These are phyloP conservation scores for Bos javanicus DNA, from an alignment of 2,113 vertebrate species.

Conservation along the genomic window DNA sequence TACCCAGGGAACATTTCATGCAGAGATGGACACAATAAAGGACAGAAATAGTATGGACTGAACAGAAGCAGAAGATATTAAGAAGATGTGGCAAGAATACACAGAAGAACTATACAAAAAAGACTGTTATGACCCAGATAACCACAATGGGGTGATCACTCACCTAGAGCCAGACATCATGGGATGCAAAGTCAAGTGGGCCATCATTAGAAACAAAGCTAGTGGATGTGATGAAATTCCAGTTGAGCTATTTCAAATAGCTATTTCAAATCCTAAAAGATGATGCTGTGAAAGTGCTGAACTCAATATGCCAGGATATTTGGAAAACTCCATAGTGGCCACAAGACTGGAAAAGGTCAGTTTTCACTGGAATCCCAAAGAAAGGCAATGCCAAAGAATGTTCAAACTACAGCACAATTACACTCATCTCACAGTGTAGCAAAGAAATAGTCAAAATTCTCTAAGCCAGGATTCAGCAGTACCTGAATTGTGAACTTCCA, in stretches of 20 bases:
- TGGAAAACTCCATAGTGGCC: not conserved
- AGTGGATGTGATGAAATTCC: not conserved
- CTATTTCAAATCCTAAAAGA: not conserved
- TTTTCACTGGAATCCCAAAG: not conserved
- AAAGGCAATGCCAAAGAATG: not conserved
- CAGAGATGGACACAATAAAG: not conserved
- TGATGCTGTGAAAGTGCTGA: not conserved
- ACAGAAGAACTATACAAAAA: not conserved
- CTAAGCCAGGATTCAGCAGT: not conserved
- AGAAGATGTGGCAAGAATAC: not conserved
- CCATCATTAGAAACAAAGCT: not conserved
- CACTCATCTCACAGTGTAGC: not conserved
- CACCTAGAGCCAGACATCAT: not conserved
- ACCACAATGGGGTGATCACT: not conserved
- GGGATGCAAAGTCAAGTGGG: not conserved
- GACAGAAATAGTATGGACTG: not conserved
- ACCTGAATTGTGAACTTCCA: not conserved
- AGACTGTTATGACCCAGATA: not conserved
- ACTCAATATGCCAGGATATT: not conserved
- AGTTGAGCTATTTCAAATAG: not conserved
- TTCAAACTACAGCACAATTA: not conserved
- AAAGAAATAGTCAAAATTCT: not conserved
- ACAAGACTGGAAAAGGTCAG: not conserved
- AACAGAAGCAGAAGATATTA: not conserved
- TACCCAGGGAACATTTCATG: not conserved